phyloP scores from a whole-genome alignment of 2,113 vertebrate species.

The Callipepla californica region DNA sequence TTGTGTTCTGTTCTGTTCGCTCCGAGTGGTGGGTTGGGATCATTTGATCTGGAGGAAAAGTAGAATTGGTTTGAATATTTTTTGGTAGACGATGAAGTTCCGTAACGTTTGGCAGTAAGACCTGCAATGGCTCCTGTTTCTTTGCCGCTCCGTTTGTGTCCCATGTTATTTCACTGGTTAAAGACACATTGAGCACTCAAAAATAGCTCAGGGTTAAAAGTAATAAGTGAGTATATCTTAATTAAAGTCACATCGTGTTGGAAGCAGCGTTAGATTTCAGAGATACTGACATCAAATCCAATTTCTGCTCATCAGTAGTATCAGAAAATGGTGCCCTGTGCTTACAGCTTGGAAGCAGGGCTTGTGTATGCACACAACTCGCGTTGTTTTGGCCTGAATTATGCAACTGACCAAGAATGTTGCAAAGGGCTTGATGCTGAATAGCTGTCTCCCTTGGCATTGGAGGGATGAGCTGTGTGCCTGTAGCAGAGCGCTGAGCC shows the following conservation, averaged over 20 bases:
- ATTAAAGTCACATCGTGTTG: slow-evolving; percentile 21
- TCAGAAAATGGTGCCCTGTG: not conserved
- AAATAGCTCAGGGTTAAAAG: slow-evolving; percentile 46
- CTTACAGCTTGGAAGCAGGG: not conserved
- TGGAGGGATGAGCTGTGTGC: not conserved
- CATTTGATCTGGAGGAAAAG: not conserved
- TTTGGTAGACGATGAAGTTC: not conserved
- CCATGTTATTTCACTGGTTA: not conserved
- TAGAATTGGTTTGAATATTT: not conserved
- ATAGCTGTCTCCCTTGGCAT: not conserved
- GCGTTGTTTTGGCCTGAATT: slow-evolving; percentile 37
- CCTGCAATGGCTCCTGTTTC: not conserved
- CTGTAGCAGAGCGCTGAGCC: not conserved
- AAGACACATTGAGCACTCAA: not conserved
- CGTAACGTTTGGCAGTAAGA: not conserved
- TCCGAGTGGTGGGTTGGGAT: not conserved
- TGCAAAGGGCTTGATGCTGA: not conserved
- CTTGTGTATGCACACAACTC: not conserved
- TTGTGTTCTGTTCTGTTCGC: not conserved
- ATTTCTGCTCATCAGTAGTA: not conserved
- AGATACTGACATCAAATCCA: not conserved
- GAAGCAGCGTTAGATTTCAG: not conserved
- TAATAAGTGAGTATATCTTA: slow-evolving; percentile 18
- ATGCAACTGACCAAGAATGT: not conserved
- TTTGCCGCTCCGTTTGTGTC: not conserved